Percentiles rank a stretch among this genome's conserved stretches.
These are phyloP conservation scores for Harpegnathos saltator DNA, from an alignment of 1,140 invertebrate species.

Conservation along the genomic window DNA sequence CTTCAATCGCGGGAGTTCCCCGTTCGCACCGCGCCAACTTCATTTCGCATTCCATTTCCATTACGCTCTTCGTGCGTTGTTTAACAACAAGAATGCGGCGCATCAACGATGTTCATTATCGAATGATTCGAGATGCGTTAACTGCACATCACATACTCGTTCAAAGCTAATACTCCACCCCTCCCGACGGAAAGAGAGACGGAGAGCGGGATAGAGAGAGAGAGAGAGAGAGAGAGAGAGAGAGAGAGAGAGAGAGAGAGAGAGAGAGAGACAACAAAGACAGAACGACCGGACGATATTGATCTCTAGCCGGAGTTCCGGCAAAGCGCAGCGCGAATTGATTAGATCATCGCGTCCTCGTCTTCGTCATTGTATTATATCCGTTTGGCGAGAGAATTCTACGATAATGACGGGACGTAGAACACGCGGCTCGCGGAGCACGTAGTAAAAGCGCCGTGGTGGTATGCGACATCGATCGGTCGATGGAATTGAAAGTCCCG, in stretches of 20 bases:
- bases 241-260: no score
- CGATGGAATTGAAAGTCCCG: slow-evolving; percentile 6
- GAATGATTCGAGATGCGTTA: slow-evolving; percentile 4
- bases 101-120: background rate
- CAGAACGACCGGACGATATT: background rate
- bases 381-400: background rate
- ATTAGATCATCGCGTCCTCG: slow-evolving; percentile 19
- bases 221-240: no score
- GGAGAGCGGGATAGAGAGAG: no score
- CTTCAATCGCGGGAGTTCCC: background rate
- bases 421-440: slow-evolving; percentile 1
- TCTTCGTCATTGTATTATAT: no score
- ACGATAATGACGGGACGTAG: slow-evolving; percentile 8
- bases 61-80: background rate
- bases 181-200: no score
- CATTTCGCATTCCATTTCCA: background rate
- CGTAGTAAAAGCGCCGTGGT: slow-evolving; percentile 1
- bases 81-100: slow-evolving; percentile 14
- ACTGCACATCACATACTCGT: background rate
- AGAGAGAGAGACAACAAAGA: background rate
- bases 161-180: no score
- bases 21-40: background rate
- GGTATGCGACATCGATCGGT: no score
- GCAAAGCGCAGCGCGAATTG: background rate
- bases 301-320: slow-evolving; percentile 7